A percentile compares a stretch with the other conserved stretches of the same genome.
phyloP scores from a whole-genome alignment of 2,888 invertebrate genomes.

The Lysandra coridon region DNA sequence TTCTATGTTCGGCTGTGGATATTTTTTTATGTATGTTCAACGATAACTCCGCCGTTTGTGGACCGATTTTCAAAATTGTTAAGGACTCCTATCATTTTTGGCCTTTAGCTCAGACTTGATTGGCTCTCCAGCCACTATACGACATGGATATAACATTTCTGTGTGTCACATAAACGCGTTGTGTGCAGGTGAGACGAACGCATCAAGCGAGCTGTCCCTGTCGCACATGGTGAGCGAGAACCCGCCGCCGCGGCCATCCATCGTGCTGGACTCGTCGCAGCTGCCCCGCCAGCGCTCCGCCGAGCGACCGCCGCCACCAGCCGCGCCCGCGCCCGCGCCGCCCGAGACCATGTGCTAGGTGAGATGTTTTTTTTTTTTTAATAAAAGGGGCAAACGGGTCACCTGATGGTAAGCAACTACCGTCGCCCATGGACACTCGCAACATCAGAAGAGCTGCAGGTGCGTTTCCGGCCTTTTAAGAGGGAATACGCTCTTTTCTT shows the following conservation, averaged over 20 bases:
- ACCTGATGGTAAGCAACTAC: too few relatives aligned
- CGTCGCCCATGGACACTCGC: too few relatives aligned
- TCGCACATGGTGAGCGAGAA: constrained; percentile 77
- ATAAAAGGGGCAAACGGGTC: too few relatives aligned
- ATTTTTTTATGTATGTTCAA: too few relatives aligned
- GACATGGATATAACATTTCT: not conserved
- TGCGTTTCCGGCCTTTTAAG: too few relatives aligned
- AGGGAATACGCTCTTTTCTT: too few relatives aligned
- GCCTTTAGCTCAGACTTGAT: too few relatives aligned
- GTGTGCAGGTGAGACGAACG: constrained; percentile 72
- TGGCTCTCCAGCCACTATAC: not conserved
- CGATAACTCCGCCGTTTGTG: too few relatives aligned
- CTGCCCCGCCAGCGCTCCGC: constrained; percentile 74
- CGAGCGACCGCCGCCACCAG: constrained; percentile 58
- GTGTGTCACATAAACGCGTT: not conserved
- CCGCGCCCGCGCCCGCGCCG: constrained; percentile 56
- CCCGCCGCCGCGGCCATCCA: constrained; percentile 73
- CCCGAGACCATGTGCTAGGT: constrained; percentile 75
- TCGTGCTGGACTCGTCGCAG: constrained; percentile 75
- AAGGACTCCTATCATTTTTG: too few relatives aligned
- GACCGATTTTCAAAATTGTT: too few relatives aligned
- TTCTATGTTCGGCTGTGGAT: too few relatives aligned
- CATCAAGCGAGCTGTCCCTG: constrained; percentile 73
- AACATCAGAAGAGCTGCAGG: too few relatives aligned
- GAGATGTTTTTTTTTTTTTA: not conserved